phyloP scores from a whole-genome alignment of 2,888 invertebrate genomes.

The Andrena marginata region DNA sequence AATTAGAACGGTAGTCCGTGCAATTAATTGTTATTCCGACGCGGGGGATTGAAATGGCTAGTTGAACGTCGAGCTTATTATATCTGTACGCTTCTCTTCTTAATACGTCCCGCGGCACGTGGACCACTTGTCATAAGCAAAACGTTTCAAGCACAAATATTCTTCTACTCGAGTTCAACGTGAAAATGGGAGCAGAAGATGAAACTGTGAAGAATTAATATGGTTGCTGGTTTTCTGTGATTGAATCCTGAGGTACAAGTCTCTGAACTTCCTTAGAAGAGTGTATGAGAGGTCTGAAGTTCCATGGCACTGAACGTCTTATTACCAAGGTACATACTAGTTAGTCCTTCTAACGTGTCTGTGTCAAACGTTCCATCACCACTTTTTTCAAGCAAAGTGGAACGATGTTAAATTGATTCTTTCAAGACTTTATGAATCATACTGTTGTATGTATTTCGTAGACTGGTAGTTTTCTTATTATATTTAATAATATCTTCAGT shows the following conservation, averaged over 20 bases:
- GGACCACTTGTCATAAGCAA: background rate
- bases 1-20: slow-evolving; percentile 59
- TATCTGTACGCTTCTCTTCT: slow-evolving; percentile 15
- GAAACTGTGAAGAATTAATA: background rate
- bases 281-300: background rate
- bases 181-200: background rate
- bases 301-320: background rate
- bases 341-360: background rate
- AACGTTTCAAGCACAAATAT: background rate
- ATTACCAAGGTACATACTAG: background rate
- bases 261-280: background rate
- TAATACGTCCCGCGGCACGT: background rate
- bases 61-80: slow-evolving; percentile 13
- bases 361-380: background rate
- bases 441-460: too few species aligned
- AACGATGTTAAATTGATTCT: too few species aligned
- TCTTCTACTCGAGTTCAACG: too few species aligned
- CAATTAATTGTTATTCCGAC: slow-evolving; percentile 67
- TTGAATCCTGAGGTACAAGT: background rate
- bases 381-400: background rate
- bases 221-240: background rate
- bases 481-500: too few species aligned
- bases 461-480: too few species aligned
- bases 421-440: too few species aligned
- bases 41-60: slow-evolving; percentile 33